These are phyloP conservation scores for Cheilosia scutellata DNA, from an alignment of 2,888 invertebrate genomes.

Conservation along the genomic window DNA sequence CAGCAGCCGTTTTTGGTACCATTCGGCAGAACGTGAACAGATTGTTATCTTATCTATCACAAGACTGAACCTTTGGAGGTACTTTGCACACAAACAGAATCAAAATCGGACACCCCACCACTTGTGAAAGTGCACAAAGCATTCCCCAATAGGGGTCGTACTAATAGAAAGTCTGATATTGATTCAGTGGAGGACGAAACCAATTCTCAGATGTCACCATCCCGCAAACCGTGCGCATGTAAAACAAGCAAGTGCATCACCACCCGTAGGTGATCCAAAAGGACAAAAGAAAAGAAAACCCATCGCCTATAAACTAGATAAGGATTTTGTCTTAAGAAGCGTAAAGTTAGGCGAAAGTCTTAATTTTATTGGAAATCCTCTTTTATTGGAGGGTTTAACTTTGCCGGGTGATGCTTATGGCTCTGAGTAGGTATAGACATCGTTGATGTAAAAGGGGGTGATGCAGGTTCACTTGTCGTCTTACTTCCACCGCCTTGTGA, in stretches of 20 bases:
- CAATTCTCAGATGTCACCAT: no score
- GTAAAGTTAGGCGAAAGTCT: slow-evolving; percentile 73
- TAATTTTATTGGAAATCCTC: slow-evolving; percentile 74
- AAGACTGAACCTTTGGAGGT: no score
- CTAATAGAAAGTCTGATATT: no score
- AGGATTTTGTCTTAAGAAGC: slow-evolving; percentile 73
- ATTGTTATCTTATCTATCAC: no score
- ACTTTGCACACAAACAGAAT: no score
- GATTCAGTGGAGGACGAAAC: no score
- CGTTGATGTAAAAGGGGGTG: slow-evolving; percentile 8
- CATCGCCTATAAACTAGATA: slow-evolving; percentile 70
- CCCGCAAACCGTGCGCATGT: background rate
- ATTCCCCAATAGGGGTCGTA: no score
- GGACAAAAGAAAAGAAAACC: slow-evolving; percentile 24
- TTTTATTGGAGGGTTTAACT: slow-evolving; percentile 74
- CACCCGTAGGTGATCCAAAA: slow-evolving; percentile 26
- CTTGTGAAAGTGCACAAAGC: no score
- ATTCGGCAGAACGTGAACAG: no score
- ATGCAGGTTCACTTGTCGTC: slow-evolving; percentile 54
- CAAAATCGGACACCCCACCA: no score
- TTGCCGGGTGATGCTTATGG: slow-evolving; percentile 33
- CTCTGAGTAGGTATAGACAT: slow-evolving; percentile 19
- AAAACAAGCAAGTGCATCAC: slow-evolving; percentile 55
- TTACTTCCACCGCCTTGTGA: slow-evolving; percentile 39
- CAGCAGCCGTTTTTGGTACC: no score